These are phyloP conservation scores for silkworm (Bombyx mori) DNA, from an alignment of 1,140 invertebrate genomes.

Conservation along the genomic window DNA sequence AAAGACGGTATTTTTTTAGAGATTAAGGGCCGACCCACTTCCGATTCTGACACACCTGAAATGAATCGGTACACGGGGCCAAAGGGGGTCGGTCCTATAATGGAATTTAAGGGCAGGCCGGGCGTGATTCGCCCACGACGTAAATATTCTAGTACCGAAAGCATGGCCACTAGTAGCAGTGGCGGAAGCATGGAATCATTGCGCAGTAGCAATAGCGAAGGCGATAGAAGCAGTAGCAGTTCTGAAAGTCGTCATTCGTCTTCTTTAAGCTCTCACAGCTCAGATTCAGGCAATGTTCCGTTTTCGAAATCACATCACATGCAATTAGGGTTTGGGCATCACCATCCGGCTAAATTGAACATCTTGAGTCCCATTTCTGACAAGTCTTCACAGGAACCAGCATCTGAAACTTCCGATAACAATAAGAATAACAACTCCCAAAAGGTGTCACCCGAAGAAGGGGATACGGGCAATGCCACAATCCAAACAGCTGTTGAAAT, in stretches of 20 bases:
- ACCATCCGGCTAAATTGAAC: slow-evolving; percentile 78
- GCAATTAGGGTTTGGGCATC: slow-evolving; percentile 73
- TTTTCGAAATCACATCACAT: slow-evolving; percentile 73
- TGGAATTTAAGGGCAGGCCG: slow-evolving; percentile 79
- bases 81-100: slow-evolving; percentile 74
- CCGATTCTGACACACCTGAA: slow-evolving; percentile 72
- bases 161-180: slow-evolving; percentile 87
- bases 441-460: slow-evolving; percentile 77
- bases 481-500: slow-evolving; percentile 61
- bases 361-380: slow-evolving; percentile 91
- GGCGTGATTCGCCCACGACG: slow-evolving; percentile 70
- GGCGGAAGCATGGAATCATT: slow-evolving; percentile 88
- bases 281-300: slow-evolving; percentile 79
- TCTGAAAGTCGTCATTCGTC: slow-evolving; percentile 84
- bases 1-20: slow-evolving; percentile 77
- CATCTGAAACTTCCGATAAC: slow-evolving; percentile 82
- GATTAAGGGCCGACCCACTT: slow-evolving; percentile 78
- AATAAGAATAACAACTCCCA: slow-evolving; percentile 84
- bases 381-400: slow-evolving; percentile 90
- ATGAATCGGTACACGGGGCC: slow-evolving; percentile 67
- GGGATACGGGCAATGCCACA: slow-evolving; percentile 64
- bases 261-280: slow-evolving; percentile 86
- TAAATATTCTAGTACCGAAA: slow-evolving; percentile 88
- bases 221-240: slow-evolving; percentile 84
- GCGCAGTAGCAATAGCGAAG: slow-evolving; percentile 85